These are phyloP conservation scores for Deilephila porcellus DNA, from an alignment of 2,888 invertebrate genomes.

Conservation along the genomic window DNA sequence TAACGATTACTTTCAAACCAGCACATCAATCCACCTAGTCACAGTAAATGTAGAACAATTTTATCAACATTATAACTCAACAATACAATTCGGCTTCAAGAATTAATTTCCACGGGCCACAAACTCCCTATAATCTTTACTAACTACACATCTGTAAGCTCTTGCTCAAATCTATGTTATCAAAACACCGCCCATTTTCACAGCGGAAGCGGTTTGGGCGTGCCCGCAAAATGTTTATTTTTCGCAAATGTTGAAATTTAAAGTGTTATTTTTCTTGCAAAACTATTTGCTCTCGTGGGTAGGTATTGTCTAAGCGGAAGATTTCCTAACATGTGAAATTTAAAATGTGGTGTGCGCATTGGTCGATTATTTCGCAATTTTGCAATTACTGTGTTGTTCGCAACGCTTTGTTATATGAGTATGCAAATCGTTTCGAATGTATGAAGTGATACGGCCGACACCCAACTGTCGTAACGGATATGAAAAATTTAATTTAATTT, in stretches of 20 bases:
- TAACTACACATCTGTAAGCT: neutral
- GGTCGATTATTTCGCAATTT: neutral
- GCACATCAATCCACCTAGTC: no score
- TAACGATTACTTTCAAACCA: no score
- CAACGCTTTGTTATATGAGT: neutral
- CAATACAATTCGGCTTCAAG: no score
- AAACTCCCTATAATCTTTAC: neutral
- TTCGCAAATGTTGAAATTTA: neutral
- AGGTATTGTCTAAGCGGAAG: neutral
- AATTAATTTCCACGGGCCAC: neutral
- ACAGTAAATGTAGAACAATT: no score
- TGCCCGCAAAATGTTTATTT: neutral
- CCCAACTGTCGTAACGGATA: neutral
- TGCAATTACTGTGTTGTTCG: slow-evolving; percentile 2
- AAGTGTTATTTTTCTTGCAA: slow-evolving; percentile 14
- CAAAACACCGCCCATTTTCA: neutral
- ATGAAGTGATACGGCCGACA: neutral
- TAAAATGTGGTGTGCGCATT: slow-evolving; percentile 7
- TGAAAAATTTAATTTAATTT: neutral
- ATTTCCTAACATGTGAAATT: slow-evolving; percentile 14
- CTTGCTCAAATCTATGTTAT: slow-evolving; percentile 6
- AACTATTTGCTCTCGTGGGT: slow-evolving; percentile 22
- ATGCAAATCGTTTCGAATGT: neutral
- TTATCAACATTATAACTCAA: no score
- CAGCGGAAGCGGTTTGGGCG: neutral